These are phyloP conservation scores for Eueides isabella DNA, from an alignment of 1,140 invertebrate species.

Conservation along the genomic window DNA sequence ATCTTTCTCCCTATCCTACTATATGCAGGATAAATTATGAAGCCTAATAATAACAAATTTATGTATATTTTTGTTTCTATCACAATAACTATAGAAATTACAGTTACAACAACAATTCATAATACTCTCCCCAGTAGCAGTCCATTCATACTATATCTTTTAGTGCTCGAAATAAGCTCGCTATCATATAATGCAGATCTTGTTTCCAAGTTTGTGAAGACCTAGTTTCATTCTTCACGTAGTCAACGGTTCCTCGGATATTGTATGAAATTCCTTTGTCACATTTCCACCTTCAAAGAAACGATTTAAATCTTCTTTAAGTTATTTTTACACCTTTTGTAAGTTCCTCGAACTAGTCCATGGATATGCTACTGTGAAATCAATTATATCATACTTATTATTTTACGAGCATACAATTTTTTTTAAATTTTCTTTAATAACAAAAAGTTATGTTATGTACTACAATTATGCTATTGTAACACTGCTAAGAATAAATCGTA, in stretches of 20 bases:
- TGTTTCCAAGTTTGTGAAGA: constrained; percentile 11
- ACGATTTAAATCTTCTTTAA: neutral
- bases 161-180: constrained; percentile 10
- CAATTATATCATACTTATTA: too few relatives aligned
- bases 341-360: neutral
- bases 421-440: too few relatives aligned
- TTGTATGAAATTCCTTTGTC: constrained; percentile 10
- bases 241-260: neutral
- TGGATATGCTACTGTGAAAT: neutral
- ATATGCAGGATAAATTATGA: too few relatives aligned
- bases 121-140: neutral
- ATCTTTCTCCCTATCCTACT: too few relatives aligned
- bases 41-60: too few relatives aligned
- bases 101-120: neutral
- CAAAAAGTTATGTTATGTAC: too few relatives aligned
- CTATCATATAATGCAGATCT: constrained; percentile 4
- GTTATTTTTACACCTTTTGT: neutral
- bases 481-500: too few relatives aligned
- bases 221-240: constrained; percentile 13
- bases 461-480: too few relatives aligned
- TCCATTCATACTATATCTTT: neutral
- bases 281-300: neutral
- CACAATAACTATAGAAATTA: neutral
- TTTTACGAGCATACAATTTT: too few relatives aligned
- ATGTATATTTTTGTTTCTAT: too few relatives aligned